Evolutionary conservation across 2,888 invertebrate genomes (phyloP), one percentile per base, ranked within the genome.

Genomic region (Chouioia cunea): DNA sequence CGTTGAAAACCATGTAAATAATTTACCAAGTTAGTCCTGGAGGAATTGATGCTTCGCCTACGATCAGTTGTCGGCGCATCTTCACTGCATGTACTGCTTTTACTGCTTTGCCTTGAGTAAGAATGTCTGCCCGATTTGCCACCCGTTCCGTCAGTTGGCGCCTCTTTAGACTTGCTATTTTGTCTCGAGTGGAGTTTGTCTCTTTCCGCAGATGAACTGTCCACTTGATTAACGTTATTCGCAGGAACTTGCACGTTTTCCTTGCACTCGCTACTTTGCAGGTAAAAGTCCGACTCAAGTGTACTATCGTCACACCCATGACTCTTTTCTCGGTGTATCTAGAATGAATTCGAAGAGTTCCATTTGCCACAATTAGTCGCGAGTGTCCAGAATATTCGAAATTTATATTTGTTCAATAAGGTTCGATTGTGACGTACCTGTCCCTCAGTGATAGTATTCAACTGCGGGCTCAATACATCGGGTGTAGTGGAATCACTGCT

Each of bases 401-500:
- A 36, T 8, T 36, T 36, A 10, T 36, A 36, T 36, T 36, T 36
- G 10, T 6, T 10, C 6, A 36, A 27, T 27, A 27, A 36, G 18
- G 15, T 46, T 57, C 6, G 16, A 14, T 22, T 43, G 2, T 15
- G 18, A 48, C 44, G 50, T 27, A 71, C 73, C 76, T 87, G 87
- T 2, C 88, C 89, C 77, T 89, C 89, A 46, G 85, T 86, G n/a
- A 89, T 89, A 0, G 89, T 89, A 72, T 87, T 87, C 27, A 89
- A 80, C 36, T 88, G 87, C 0, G 89, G 88, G 1, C 87, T 86
- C n/a, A 88, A 81, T 8, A 88, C 87, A 78, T 88, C 90, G 10
- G 90, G 90, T 22, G 90, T 89, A 67, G 87, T 89, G 62, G 88
- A 90, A 58, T 90, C 90, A 15, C 90, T 90, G 75, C 88, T 88